Percentiles rank a stretch among this genome's conserved stretches.
Conservation (phyloP, 2,888 invertebrate genomes). For the Caenorhabditis plicata region DNA sequence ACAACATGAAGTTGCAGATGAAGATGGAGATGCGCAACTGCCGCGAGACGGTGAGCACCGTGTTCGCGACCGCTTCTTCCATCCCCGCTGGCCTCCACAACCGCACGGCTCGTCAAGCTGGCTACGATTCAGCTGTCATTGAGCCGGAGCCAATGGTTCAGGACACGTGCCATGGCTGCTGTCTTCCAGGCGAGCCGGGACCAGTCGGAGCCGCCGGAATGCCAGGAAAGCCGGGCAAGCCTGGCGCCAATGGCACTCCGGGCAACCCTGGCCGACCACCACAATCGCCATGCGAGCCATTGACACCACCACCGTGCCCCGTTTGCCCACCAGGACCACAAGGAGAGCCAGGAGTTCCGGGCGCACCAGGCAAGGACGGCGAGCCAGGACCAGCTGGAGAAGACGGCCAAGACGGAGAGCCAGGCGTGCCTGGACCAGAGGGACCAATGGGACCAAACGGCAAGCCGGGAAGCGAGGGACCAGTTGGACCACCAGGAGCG, state of each 20-base stretch:
- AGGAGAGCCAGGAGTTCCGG: constrained; percentile 45
- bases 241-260: constrained; percentile 44
- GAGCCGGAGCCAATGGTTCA: constrained; percentile 15
- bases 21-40: constrained; percentile 29
- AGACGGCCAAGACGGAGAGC: constrained; percentile 19
- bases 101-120: constrained; percentile 54
- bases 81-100: constrained; percentile 35
- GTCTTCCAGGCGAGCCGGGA: constrained; percentile 31
- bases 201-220: constrained; percentile 31
- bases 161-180: constrained; percentile 30
- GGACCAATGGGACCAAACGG: constrained; percentile 51
- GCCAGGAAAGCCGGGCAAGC: constrained; percentile 29
- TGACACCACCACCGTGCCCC: constrained; percentile 43
- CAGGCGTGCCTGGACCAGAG: constrained; percentile 23
- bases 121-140: constrained; percentile 24
- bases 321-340: constrained; percentile 47
- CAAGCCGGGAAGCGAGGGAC: constrained; percentile 52
- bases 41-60: constrained; percentile 30
- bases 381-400: constrained; percentile 26
- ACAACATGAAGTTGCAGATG: constrained; percentile 28
- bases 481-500: constrained; percentile 35
- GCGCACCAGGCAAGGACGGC: constrained; percentile 29
- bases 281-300: constrained; percentile 41
- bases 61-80: constrained; percentile 31
- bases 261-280: constrained; percentile 44